phyloP scores from a whole-genome alignment of 2,888 invertebrate genomes.

The Melinaea menophilus region DNA sequence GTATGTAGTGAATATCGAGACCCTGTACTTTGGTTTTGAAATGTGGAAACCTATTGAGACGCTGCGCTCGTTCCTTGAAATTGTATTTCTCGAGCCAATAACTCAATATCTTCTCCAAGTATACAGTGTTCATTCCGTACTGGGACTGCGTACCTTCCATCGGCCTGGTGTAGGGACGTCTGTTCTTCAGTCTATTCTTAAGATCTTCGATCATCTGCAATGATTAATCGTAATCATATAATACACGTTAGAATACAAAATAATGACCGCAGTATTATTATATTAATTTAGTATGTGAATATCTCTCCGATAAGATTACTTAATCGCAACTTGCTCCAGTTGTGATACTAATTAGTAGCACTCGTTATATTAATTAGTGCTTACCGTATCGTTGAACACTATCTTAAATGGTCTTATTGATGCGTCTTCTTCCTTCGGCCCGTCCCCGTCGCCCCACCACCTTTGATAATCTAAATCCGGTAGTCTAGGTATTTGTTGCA shows the following conservation, averaged over 20 bases:
- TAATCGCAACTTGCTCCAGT: neutral
- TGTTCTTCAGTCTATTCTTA: constrained; percentile 74
- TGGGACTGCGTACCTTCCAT: constrained; percentile 84
- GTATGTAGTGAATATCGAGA: constrained; percentile 86
- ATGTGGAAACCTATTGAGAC: constrained; percentile 85
- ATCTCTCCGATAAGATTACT: too few species aligned
- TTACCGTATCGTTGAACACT: constrained; percentile 63
- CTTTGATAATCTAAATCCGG: constrained; percentile 54
- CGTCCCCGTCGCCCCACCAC: constrained; percentile 64
- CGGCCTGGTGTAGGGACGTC: constrained; percentile 75
- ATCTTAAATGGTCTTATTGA: constrained; percentile 58
- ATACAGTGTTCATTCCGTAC: constrained; percentile 89
- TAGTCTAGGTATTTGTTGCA: constrained; percentile 41
- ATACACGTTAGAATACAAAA: too few species aligned
- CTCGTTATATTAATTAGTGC: neutral
- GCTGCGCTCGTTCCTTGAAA: constrained; percentile 77
- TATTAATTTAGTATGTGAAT: too few species aligned
- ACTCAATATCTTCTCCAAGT: constrained; percentile 80
- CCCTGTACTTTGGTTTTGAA: constrained; percentile 87
- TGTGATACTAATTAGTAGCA: neutral
- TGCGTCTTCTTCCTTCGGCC: constrained; percentile 46
- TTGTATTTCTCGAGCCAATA: constrained; percentile 89
- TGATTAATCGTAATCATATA: neutral
- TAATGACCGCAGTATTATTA: too few species aligned
- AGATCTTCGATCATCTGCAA: constrained; percentile 78